These are phyloP conservation scores for Cyclophora albipunctata DNA, from an alignment of 2,888 invertebrate species.

Conservation along the genomic window DNA sequence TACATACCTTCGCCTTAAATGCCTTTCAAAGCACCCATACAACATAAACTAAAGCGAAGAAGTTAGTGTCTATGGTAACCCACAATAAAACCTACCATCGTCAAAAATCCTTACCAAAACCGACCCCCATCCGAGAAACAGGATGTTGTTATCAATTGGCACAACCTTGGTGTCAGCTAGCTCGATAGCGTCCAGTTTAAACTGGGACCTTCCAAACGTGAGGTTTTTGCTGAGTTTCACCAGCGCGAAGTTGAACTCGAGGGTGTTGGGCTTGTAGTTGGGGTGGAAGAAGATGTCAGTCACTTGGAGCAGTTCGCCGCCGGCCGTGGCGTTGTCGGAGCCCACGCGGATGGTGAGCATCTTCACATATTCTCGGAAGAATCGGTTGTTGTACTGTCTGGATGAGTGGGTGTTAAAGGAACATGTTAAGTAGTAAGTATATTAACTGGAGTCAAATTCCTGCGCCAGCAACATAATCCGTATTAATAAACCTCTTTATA, in stretches of 20 bases:
- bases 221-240: conserved; percentile 50
- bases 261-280: conserved; percentile 57
- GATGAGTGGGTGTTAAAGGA: background rate
- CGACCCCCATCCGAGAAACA: conserved; percentile 63
- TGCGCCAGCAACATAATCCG: too few species aligned
- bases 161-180: conserved; percentile 33
- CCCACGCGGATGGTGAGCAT: conserved; percentile 59
- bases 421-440: too few species aligned
- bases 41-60: background rate
- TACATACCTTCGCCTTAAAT: too few species aligned
- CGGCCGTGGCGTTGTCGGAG: conserved; percentile 52
- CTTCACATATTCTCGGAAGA: conserved; percentile 63
- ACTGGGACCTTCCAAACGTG: conserved; percentile 25
- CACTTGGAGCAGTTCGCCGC: conserved; percentile 47
- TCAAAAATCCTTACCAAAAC: conserved; percentile 40
- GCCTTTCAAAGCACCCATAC: too few species aligned
- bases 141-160: conserved; percentile 42
- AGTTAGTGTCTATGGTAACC: background rate
- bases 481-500: too few species aligned
- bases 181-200: conserved; percentile 27
- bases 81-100: too few species aligned
- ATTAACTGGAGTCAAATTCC: too few species aligned
- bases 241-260: conserved; percentile 59
- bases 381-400: conserved; percentile 66
- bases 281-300: conserved; percentile 63